Evolutionary conservation across 2,797 vertebrate genomes (phyloP), one percentile per base, ranked within the genome.

Genomic region (Poliocrania exsul): DNA sequence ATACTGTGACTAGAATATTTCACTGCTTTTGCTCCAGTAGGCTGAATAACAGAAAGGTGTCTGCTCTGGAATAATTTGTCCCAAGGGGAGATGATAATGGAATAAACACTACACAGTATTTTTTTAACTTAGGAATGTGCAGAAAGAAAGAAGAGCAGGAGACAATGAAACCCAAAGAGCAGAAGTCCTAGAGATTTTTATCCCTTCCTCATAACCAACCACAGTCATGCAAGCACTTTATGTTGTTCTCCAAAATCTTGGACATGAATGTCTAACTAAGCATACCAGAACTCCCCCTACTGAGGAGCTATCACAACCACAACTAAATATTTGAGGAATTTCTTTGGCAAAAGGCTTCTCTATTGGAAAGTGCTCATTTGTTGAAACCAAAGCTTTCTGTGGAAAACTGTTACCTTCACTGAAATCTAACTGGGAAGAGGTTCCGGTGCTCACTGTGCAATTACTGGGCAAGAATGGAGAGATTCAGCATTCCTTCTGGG

Each of bases 241-340:
- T 46, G 33, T 64, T 61, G n/a, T 64, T 93, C 89, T 95, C 78
- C 28, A 1, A 64, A 67, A 87, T 82, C 67, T 71, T 92, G 92
- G 86, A 42, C 23, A 2, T 24, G 65, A 86, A 72, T 81, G 54
- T 92, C 69, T 85, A 85, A 82, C 88, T 78, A 37, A 91, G 84
- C 75, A 88, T 87, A 92, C 93, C 92, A 89, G 88, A 95, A 94
- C 92, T 95, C 96, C 93, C 94, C 88, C 95, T 95, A 47, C 91
- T 93, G 94, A 92, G 86, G 73, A 96, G 81, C 94, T 64, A 72
- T 70, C 94, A 92, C 94, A 95, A 92, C 94, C 95, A 95, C 94
- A 96, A 13, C 90, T 73, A 42, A 91, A 66, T 44, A 86, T 77
- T 79, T 75, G 80, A 66, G 58, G 62, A 93, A 88, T 75, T 90